Base-by-base conservation (phyloP, 2,113 vertebrate genomes). In the Hoplias malabaricus region DNA sequence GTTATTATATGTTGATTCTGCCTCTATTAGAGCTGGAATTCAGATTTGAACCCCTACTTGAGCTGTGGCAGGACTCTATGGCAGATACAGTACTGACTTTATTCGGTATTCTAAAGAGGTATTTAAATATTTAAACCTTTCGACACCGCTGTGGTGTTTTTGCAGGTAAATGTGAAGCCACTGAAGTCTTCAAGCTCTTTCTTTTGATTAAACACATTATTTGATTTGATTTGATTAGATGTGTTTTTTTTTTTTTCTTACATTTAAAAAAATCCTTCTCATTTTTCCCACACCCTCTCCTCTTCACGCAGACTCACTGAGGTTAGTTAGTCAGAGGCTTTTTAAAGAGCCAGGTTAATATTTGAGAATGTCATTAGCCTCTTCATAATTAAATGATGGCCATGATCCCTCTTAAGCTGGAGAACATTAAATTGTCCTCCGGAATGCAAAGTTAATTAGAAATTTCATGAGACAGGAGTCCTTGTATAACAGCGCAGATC, bases 381-480 rank as follows among this genome's bases (percentile, higher is more conserved):
- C 82, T 59, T 84, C 54, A 84, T 85, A 90, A 90, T 90, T 89
- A 89, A 81, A 72, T 75, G 84, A 82, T 73, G 76, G 85, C 85
- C 75, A 68, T 75, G 66, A 54, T 86, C 81, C 71, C 56, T 83
- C 84, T 82, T 84, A 82, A 87, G 84, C 85, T 27, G 79, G 68
- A 53, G 79, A 78, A 88, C 86, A 89, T 89, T 85, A 84, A 88
- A 86, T 69, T 70, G 87, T 85, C 75, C 72, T 50, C 46, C 53
- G 81, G 74, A 89, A 87, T 75, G 79, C 84, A 82, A 75, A 80
- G 84, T 84, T 88, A 89, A 91, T 91, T 90, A 87, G 77, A 87
- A 85, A 83, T 85, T 82, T 83, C 82, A 84, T 42, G 43, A 82
- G 71, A 33, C 25, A 57, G 53, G 76, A 70, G 63, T 12, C 57